phyloP scores from a whole-genome alignment of 2,888 invertebrate species.

The Drosophila mimetica region DNA sequence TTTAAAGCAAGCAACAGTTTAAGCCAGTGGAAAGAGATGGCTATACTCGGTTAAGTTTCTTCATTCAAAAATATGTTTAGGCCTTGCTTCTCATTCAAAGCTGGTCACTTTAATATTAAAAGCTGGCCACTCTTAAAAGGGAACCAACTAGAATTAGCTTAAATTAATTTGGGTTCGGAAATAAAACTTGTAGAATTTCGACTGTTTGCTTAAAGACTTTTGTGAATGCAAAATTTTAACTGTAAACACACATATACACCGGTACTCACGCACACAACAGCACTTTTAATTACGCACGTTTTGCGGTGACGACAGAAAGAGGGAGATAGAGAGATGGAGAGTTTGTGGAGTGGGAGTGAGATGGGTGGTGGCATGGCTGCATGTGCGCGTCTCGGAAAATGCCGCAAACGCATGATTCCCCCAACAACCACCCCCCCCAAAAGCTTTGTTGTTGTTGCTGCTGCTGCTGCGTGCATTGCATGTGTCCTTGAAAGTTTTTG shows the following conservation, averaged over 20 bases:
- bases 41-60: conserved; percentile 13
- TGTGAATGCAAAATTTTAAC: conserved; percentile 3
- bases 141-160: not conserved
- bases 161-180: not conserved
- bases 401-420: conserved; percentile 37
- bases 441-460: conserved; percentile 10
- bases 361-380: conserved; percentile 20
- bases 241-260: conserved; percentile 25
- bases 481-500: conserved; percentile 84
- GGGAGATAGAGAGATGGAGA: conserved; percentile 5
- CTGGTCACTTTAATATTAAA: not conserved
- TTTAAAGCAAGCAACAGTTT: conserved; percentile 64
- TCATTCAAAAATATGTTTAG: not conserved
- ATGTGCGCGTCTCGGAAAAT: conserved; percentile 43
- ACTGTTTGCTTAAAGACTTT: conserved; percentile 11
- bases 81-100: not conserved
- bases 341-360: conserved; percentile 5
- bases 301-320: conserved; percentile 59
- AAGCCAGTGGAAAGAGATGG: conserved; percentile 38
- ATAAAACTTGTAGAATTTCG: not conserved
- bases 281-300: conserved; percentile 80
- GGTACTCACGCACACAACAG: conserved; percentile 10
- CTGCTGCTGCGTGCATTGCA: conserved; percentile 53
- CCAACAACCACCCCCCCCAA: conserved; percentile 13
- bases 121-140: not conserved